phyloP scores from a whole-genome alignment of 2,797 vertebrate species.

The Ceyx erithaca region DNA sequence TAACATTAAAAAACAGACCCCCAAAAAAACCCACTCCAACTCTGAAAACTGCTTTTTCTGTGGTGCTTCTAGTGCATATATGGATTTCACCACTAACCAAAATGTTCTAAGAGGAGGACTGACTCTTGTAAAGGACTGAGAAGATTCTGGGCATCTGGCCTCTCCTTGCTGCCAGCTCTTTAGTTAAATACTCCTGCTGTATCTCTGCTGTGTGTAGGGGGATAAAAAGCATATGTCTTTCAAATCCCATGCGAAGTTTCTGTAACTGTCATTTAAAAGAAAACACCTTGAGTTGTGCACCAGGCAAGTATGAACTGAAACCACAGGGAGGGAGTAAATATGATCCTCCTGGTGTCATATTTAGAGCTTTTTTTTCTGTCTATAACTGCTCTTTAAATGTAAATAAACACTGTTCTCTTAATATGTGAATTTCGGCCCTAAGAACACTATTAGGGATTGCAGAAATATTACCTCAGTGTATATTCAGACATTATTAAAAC shows the following conservation, averaged over 20 bases:
- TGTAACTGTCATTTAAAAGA: constrained; percentile 27
- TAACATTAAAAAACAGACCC: background rate
- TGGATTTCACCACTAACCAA: background rate
- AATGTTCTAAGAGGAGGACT: background rate
- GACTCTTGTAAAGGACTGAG: background rate
- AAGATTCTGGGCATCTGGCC: background rate
- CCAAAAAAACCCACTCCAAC: background rate
- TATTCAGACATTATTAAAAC: constrained; percentile 79
- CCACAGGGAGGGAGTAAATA: constrained; percentile 8
- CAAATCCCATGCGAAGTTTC: constrained; percentile 16
- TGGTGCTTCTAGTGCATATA: background rate
- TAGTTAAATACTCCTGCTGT: constrained; percentile 13
- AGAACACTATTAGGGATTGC: constrained; percentile 40
- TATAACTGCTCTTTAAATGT: constrained; percentile 43
- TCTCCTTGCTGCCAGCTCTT: background rate
- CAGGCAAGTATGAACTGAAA: constrained; percentile 22
- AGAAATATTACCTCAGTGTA: constrained; percentile 75
- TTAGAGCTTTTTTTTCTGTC: constrained; percentile 24
- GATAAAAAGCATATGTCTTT: constrained; percentile 39
- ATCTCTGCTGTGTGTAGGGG: background rate
- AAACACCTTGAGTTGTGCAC: constrained; percentile 14
- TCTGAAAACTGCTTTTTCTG: background rate
- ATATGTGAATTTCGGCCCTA: constrained; percentile 60
- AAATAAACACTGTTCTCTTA: constrained; percentile 59
- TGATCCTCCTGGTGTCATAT: constrained; percentile 16